Evolutionary conservation across 2,888 invertebrate species (phyloP), one percentile per base, ranked within the genome.

Genomic region (Leptogaster cylindrica): DNA sequence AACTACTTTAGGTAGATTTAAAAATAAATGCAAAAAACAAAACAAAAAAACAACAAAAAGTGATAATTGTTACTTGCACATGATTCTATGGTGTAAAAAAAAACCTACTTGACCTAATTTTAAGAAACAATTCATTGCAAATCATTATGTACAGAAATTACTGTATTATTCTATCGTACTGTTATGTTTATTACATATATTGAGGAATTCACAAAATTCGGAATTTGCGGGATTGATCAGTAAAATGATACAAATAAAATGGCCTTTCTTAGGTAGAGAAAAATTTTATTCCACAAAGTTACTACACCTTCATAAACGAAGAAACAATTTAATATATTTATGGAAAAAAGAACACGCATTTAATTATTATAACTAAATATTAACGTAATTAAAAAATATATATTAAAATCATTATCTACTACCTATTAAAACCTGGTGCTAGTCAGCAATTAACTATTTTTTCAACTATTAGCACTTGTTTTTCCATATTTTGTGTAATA

Each of bases 341-440:
- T n/a, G n/a, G n/a, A n/a, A n/a, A n/a, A n/a, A n/a, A n/a, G n/a
- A n/a, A n/a, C n/a, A n/a, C n/a, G n/a, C n/a, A n/a, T n/a, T n/a
- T n/a, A n/a, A n/a, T n/a, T n/a, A n/a, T n/a, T n/a, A n/a, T 41
- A 64, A 50, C 39, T 33, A 51, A 58, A 67, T 61, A 61, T 46
- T 64, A 67, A 44, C 23, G 10, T 33, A 51, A 39, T 63, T 31
- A 44, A 65, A 46, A 63, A 12, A 48, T 39, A 39, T 39, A 28
- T 46, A n/a, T n/a, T n/a, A n/a, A n/a, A n/a, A n/a, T n/a, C n/a
- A n/a, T n/a, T n/a, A n/a, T n/a, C n/a, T n/a, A n/a, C n/a, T n/a
- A n/a, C n/a, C n/a, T 33, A 58, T 25, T 51, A 50, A 68, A 68
- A 55, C 51, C 65, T 65, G 68, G 68, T 68, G 68, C 68, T 68